Evolutionary conservation across 92 coral and sea anemone genomes (phyloP).

Genomic region (Parazoanthus darwini): DNA sequence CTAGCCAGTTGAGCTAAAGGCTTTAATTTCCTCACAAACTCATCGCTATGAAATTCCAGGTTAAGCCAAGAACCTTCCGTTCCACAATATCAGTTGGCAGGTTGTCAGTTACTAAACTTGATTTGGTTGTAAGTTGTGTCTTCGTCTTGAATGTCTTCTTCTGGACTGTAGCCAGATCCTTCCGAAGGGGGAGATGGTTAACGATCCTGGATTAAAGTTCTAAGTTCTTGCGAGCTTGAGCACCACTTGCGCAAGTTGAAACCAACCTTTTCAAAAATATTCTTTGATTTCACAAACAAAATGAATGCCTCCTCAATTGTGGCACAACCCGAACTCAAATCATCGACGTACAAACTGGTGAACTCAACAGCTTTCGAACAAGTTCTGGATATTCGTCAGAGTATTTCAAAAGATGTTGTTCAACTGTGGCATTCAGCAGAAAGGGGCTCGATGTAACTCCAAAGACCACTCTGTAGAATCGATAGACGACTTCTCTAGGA

Average conservation of each 20-base stretch:
- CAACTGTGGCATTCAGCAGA: conserved; percentile 37
- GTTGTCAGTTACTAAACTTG: conserved; percentile 28
- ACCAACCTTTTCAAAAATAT: neutral
- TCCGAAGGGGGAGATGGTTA: too few species aligned
- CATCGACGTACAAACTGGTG: neutral
- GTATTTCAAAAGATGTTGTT: neutral
- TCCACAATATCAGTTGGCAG: conserved; percentile 12
- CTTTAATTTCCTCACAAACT: conserved; percentile 47
- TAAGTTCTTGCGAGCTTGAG: neutral
- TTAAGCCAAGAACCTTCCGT: conserved; percentile 46
- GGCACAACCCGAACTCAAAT: neutral
- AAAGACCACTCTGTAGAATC: conserved; percentile 22
- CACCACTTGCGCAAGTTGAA: neutral
- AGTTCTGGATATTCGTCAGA: neutral
- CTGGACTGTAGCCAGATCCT: conserved; percentile 11
- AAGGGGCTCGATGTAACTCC: neutral
- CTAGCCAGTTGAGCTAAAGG: conserved; percentile 47
- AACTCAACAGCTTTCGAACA: neutral
- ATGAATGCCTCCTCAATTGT: neutral
- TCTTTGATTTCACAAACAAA: neutral
- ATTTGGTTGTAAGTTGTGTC: conserved; percentile 37
- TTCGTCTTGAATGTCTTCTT: conserved; percentile 27
- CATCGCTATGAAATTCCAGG: conserved; percentile 49
- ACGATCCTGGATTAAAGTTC: neutral
- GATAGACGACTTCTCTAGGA: conserved; percentile 26